phyloP scores from a whole-genome alignment of 2,113 vertebrate genomes.

The Pterophyllum scalare region DNA sequence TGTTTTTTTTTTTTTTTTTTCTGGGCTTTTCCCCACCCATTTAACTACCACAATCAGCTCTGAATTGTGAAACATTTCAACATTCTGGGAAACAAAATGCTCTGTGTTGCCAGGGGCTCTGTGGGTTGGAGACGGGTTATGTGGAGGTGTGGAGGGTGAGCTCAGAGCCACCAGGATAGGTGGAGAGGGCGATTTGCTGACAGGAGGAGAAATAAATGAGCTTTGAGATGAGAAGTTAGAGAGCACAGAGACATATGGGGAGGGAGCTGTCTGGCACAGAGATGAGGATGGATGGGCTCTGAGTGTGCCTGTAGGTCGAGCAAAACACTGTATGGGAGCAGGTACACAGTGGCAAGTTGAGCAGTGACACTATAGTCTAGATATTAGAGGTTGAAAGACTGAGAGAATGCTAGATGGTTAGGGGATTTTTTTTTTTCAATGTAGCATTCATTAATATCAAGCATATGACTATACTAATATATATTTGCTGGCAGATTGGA shows the following conservation, averaged over 20 bases:
- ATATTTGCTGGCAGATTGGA: background rate
- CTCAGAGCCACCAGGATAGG: background rate
- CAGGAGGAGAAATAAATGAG: conserved; percentile 57
- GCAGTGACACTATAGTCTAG: background rate
- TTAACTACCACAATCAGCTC: background rate
- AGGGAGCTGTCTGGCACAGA: conserved; percentile 32
- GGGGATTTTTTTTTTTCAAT: background rate
- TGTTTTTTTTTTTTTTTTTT: background rate
- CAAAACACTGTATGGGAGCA: conserved; percentile 14
- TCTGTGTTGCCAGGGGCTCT: background rate
- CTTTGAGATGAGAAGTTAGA: conserved; percentile 50
- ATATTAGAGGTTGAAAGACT: background rate
- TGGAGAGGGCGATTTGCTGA: conserved; percentile 35
- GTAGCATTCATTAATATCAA: background rate
- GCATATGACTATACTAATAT: background rate
- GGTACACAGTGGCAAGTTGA: background rate
- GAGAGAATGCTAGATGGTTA: background rate
- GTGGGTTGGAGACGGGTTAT: background rate
- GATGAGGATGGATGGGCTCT: conserved; percentile 52
- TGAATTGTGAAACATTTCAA: background rate
- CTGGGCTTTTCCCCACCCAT: background rate
- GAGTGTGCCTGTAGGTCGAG: conserved; percentile 22
- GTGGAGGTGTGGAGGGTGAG: background rate
- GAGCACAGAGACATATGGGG: conserved; percentile 43
- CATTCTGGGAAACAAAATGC: background rate